Evolutionary conservation across 2,113 vertebrate genomes (phyloP), one percentile per base, ranked within the genome.

Genomic region (Passer domesticus): DNA sequence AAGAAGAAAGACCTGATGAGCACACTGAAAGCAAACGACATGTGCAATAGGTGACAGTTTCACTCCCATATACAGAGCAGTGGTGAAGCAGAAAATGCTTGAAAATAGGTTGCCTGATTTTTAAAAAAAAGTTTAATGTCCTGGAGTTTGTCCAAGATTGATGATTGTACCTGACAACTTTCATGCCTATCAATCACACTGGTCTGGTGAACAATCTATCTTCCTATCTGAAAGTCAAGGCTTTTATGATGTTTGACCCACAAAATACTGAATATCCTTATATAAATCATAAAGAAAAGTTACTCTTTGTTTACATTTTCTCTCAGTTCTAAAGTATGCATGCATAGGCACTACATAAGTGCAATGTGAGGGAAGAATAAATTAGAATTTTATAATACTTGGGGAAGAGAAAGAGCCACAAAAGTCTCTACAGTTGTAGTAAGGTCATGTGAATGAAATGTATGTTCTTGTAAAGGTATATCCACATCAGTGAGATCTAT

Each of bases 1-100:
- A 52, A 95, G 89, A 97, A 97, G 96, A 97, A 97, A 97, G 94
- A 97, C 91, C 96, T 96, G 95, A 97, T 96, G 96, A 97, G 77
- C 87, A 86, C 67, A 91, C 35, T 84, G 91, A 95, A 95, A 77
- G 62, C 89, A 80, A 76, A 91, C 6, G 28, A 69, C 86, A 66
- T 84, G 52, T 97, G 87, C 41, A 82, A 75, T 83, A 89, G 88
- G 81, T 92, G 62, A 93, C 70, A 90, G 77, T 97, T 96, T 94
- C 87, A 63, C 53, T 96, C 37, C 25, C 31, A 35, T 92, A 75
- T 55, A 82, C 35, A 67, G 93, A 96, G 66, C 63, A 92, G 70
- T 72, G 55, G 85, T 90, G 89, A 94, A 78, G 76, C 15, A 94
- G 76, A 93, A 96, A 96, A 94, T 90, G 62, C 83, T 92, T 92